These are phyloP conservation scores for Anabas testudineus DNA, from an alignment of 2,797 vertebrate genomes.

Conservation along the genomic window DNA sequence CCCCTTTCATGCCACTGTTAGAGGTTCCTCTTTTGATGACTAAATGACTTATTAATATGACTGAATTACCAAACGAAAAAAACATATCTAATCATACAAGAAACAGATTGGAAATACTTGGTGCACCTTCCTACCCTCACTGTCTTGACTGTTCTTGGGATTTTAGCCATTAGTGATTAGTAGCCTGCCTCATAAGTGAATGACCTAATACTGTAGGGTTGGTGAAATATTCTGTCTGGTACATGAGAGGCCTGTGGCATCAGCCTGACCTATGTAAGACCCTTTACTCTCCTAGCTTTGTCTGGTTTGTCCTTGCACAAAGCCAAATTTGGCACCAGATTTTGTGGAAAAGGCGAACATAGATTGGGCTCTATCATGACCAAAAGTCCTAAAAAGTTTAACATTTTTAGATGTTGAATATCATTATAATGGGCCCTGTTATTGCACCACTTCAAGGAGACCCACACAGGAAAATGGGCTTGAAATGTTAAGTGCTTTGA, in stretches of 20 bases:
- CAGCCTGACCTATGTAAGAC: conserved; percentile 88
- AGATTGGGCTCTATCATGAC: conserved; percentile 43
- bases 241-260: conserved; percentile 88
- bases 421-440: conserved; percentile 48
- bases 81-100: conserved; percentile 71
- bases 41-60: conserved; percentile 70
- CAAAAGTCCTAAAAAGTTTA: conserved; percentile 41
- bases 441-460: conserved; percentile 64
- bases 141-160: conserved; percentile 86
- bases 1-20: conserved; percentile 89
- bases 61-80: conserved; percentile 59
- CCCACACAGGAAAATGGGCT: conserved; percentile 69
- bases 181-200: conserved; percentile 83
- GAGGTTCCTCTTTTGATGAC: conserved; percentile 91
- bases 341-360: conserved; percentile 55
- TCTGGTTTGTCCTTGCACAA: conserved; percentile 56
- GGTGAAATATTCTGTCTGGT: conserved; percentile 87
- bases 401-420: conserved; percentile 38
- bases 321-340: conserved; percentile 32
- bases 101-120: conserved; percentile 80
- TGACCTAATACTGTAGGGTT: conserved; percentile 83
- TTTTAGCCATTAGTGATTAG: conserved; percentile 74
- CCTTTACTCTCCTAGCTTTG: conserved; percentile 81
- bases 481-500: conserved; percentile 64
- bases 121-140: conserved; percentile 85